phyloP scores from a whole-genome alignment of 2,797 vertebrate genomes.

The Etheostoma perlongum region DNA sequence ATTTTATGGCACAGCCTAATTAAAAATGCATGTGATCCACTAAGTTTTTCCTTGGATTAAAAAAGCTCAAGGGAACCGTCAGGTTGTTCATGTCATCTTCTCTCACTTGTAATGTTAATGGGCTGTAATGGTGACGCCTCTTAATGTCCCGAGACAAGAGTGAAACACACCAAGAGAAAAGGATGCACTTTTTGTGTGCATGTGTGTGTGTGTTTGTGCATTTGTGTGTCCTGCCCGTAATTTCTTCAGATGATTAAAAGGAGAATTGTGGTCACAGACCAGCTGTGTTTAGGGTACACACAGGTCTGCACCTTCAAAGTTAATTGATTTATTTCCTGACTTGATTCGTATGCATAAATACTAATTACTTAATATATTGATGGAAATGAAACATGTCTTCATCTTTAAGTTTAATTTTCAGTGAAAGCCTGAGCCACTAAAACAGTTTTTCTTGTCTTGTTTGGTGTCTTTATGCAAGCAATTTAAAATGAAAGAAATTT shows the following conservation, averaged over 20 bases:
- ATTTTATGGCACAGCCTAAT: slow-evolving; percentile 28
- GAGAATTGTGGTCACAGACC: slow-evolving; percentile 13
- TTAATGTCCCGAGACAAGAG: slow-evolving; percentile 50
- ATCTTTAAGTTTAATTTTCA: neutral
- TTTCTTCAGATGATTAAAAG: slow-evolving; percentile 33
- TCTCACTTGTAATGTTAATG: slow-evolving; percentile 69
- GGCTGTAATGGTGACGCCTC: slow-evolving; percentile 64
- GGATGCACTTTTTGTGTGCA: slow-evolving; percentile 43
- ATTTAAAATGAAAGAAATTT: slow-evolving; percentile 17
- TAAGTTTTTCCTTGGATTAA: slow-evolving; percentile 43
- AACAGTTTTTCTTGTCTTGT: slow-evolving; percentile 1
- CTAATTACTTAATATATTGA: neutral
- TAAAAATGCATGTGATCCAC: slow-evolving; percentile 35
- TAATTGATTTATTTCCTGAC: slow-evolving; percentile 33
- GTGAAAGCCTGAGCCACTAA: neutral
- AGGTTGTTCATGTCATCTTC: slow-evolving; percentile 57
- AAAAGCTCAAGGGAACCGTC: slow-evolving; percentile 47
- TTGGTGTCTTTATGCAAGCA: neutral
- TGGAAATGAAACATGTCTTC: neutral
- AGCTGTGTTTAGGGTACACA: slow-evolving; percentile 37
- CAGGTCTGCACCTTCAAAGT: slow-evolving; percentile 29
- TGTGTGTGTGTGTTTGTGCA: slow-evolving; percentile 19
- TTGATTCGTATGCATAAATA: slow-evolving; percentile 7
- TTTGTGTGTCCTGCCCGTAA: slow-evolving; percentile 9
- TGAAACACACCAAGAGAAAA: slow-evolving; percentile 53